Evolutionary conservation across 2,888 invertebrate genomes (phyloP), one percentile per base, ranked within the genome.

Genomic region (Drosophila mimica): DNA sequence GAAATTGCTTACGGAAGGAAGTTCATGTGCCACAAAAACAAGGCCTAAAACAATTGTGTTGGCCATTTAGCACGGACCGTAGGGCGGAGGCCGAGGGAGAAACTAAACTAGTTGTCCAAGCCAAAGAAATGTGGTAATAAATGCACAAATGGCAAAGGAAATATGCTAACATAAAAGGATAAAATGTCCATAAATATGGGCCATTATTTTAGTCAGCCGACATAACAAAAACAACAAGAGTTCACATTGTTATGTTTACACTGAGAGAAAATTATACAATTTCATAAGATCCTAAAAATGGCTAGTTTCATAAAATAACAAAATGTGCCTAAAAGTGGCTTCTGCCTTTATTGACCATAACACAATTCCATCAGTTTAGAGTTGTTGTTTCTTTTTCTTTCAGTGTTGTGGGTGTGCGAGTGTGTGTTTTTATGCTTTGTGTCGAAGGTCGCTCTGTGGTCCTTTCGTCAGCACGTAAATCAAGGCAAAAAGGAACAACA

Each of bases 1-100:
- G 91, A 92, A 93, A 92, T 93, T 89, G 85, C 81, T 89, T 91
- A 88, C 93, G 91, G 93, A 91, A 92, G 92, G 91, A 91, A 92
- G 92, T 91, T 87, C 89, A 86, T 78, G 77, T 90, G 87, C 82
- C 83, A 88, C 75, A 84, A 88, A 88, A 91, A 89, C 83, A 84
- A 63, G 77, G 79, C 81, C 82, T 78, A 83, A 84, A 85, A 84
- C 90, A 88, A 91, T 89, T 80, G 82, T 64, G 54, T 56, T 58
- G 65, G 58, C 67, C 70, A 83, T 81, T 83, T 75, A 64, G 75
- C 63, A 68, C 54, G 64, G 63, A 34, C 60, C 7, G 28, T 28
- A n/a, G 62, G 59, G 53, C 52, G 15, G 48, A n/a, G 20, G 30
- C 33, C 13, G 20, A 28, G 28, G 28, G 31, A 31, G 62, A 67